Conservation (phyloP, 2,797 vertebrate species). For the Enteromius treurensis region DNA sequence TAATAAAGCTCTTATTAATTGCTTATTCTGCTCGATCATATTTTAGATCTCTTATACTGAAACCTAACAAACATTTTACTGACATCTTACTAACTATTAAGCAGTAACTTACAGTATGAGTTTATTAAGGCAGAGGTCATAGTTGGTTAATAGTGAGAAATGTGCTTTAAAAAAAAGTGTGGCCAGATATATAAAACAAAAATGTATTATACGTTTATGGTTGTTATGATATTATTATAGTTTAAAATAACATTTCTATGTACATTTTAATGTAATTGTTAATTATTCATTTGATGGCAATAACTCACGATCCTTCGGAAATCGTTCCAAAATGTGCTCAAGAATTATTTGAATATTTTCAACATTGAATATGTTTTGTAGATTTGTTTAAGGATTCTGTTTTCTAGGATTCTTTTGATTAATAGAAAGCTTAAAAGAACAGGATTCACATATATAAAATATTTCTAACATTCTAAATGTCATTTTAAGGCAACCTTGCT, state of each 20-base stretch:
- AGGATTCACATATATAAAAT: background rate
- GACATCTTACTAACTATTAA: background rate
- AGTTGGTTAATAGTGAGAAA: background rate
- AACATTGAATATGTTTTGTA: background rate
- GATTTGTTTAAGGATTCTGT: background rate
- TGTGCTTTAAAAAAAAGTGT: too few species aligned
- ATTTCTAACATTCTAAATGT: background rate
- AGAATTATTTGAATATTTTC: background rate
- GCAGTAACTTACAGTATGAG: background rate
- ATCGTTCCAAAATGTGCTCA: background rate
- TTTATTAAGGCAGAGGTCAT: background rate
- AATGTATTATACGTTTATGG: background rate
- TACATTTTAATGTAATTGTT: background rate
- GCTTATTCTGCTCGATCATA: background rate
- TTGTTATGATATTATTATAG: background rate
- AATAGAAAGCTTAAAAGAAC: background rate
- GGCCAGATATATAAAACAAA: background rate
- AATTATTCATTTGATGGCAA: background rate
- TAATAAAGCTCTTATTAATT: background rate
- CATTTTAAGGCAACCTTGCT: background rate
- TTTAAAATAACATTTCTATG: background rate
- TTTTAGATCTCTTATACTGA: background rate
- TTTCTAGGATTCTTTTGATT: background rate
- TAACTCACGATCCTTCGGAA: background rate
- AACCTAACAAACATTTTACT: background rate